Conservation (phyloP, 2,113 vertebrate species). For the Geothlypis trichas region DNA sequence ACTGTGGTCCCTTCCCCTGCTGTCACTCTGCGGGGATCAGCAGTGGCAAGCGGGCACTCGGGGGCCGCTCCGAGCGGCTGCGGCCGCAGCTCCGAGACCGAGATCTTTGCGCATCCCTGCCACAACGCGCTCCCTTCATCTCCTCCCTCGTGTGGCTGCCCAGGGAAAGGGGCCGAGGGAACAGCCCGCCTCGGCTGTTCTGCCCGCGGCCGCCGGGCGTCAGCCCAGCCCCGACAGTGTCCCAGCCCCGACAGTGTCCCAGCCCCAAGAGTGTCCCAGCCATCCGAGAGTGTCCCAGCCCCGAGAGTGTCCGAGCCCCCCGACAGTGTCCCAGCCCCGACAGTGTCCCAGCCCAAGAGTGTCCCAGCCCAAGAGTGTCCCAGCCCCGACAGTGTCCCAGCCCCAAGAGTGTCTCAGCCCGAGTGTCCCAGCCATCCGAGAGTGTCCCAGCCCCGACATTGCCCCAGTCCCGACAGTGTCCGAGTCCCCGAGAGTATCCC, state of each 20-base stretch:
- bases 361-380: background rate
- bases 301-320: background rate
- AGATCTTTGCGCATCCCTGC: background rate
- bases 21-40: too few relatives aligned
- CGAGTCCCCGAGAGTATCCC: too few relatives aligned
- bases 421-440: background rate
- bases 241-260: background rate
- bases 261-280: background rate
- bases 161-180: background rate
- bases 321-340: background rate
- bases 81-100: background rate
- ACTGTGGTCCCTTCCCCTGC: background rate
- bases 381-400: background rate
- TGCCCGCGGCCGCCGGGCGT: background rate
- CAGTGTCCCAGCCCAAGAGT: too few relatives aligned
- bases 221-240: background rate
- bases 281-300: too few relatives aligned
- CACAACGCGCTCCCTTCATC: accelerated
- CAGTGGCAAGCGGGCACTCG: background rate
- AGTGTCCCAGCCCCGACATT: too few relatives aligned
- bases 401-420: background rate
- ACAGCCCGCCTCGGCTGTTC: background rate
- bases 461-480: too few relatives aligned
- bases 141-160: background rate
- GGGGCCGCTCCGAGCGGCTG: accelerated